phyloP scores from a whole-genome alignment of 2,888 invertebrate species.

The Xestoiulus laeticollis region DNA sequence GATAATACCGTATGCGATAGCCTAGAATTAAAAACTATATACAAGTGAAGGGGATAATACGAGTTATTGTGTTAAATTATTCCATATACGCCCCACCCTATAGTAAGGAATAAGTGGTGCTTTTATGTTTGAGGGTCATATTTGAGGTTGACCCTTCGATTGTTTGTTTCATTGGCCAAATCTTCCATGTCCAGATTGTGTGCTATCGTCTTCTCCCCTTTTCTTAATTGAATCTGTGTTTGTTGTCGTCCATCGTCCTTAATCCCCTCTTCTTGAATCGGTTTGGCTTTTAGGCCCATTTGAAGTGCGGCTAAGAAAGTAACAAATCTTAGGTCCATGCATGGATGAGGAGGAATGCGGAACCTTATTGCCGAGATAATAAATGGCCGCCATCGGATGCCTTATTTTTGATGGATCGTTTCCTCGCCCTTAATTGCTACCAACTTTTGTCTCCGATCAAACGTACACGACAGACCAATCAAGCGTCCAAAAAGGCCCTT shows the following conservation, averaged over 20 bases:
- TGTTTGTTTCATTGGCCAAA: too few relatives aligned
- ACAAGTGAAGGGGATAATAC: too few relatives aligned
- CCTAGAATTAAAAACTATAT: too few relatives aligned
- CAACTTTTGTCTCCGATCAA: not conserved
- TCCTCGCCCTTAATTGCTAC: conserved; percentile 19
- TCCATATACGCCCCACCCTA: too few relatives aligned
- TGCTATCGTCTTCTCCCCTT: not conserved
- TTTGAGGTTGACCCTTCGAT: too few relatives aligned
- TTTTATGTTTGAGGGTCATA: too few relatives aligned
- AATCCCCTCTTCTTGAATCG: not conserved
- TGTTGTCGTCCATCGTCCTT: not conserved
- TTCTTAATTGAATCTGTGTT: not conserved
- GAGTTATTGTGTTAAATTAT: too few relatives aligned
- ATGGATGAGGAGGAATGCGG: conserved; percentile 13
- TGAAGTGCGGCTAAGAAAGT: not conserved
- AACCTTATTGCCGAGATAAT: conserved; percentile 23
- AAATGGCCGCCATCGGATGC: conserved; percentile 20
- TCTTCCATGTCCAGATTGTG: too few relatives aligned
- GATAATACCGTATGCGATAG: too few relatives aligned
- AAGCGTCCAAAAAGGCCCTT: not conserved
- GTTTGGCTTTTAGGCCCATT: not conserved
- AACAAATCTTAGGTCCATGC: not conserved
- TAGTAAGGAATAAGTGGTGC: too few relatives aligned
- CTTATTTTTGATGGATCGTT: conserved; percentile 23
- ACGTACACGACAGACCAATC: not conserved